phyloP scores from a whole-genome alignment of 2,113 vertebrate species.

The Uria lomvia region DNA sequence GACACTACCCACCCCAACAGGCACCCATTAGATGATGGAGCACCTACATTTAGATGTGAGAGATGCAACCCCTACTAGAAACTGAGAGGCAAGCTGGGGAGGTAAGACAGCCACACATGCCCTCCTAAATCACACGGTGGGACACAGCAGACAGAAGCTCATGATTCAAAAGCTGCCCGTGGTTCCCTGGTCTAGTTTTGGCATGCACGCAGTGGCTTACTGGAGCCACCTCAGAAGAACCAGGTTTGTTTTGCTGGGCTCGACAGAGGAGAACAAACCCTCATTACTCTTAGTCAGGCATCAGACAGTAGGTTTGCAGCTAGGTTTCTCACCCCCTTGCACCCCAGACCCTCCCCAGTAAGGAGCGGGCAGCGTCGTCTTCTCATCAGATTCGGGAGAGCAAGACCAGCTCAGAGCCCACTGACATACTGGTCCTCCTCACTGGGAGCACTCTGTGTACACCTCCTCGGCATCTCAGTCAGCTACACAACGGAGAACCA shows the following conservation, averaged over 20 bases:
- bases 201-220: accelerated
- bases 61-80: neutral
- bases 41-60: accelerated
- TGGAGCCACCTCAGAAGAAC: neutral
- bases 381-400: accelerated
- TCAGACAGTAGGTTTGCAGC: neutral
- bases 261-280: neutral
- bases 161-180: neutral
- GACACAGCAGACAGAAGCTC: neutral
- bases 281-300: neutral
- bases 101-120: neutral
- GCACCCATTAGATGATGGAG: neutral
- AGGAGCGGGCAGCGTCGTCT: accelerated
- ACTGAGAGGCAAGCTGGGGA: neutral
- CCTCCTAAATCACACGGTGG: neutral
- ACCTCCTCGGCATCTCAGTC: accelerated
- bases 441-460: accelerated
- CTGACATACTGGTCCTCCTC: accelerated
- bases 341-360: neutral
- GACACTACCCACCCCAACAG: neutral
- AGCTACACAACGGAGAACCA: neutral
- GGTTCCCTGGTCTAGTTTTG: neutral
- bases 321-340: too few species aligned
- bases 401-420: neutral
- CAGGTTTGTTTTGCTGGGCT: neutral